Evolutionary conservation across 1,140 invertebrate species (phyloP), one percentile per base, ranked within the genome.

Genomic region (Drosophila melanogaster): DNA sequence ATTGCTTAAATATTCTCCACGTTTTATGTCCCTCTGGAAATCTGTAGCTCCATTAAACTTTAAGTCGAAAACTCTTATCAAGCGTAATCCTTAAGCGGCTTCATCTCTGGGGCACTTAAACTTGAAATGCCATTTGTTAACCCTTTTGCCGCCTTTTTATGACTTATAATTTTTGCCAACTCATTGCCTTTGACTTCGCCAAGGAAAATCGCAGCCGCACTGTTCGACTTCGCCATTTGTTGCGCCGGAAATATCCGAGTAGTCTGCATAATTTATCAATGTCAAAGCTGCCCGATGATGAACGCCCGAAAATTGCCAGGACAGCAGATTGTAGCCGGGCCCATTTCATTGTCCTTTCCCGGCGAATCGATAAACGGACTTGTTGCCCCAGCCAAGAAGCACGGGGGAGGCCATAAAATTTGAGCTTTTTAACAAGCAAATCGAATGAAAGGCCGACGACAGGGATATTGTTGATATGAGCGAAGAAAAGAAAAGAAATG

Each of bases 341-440:
- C 49, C 43, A 44, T 44, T 43, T 62, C 40, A 53, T 43, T 55
- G 54, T 61, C 61, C 69, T 54, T 59, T 24, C 30, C 46, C 12
- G 44, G 56, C 56, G 72, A 81, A 87, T 87, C 79, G 84, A 86
- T 87, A 87, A 70, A 81, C 60, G 67, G 67, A 85, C 74, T 81
- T 83, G 79, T 81, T 83, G 79, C 81, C 81, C 57, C 15, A 49
- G 64, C 30, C 44, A 41, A 69, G 53, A 55, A 64, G 61, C 4
- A 22, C 14, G 47, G 47, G 81, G 71, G 73, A 78, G 73, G 65
- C 80, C 85, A 89, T 89, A 89, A 89, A 89, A 90, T 87, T 89
- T 90, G 73, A 84, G 85, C 85, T 89, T 89, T 89, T 84, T 80
- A 89, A 80, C 80, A 90, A 89, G 79, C 76, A 90, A 90, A 87